These are phyloP conservation scores for Agapornis canus DNA, from an alignment of 2,797 vertebrate species.

Conservation along the genomic window DNA sequence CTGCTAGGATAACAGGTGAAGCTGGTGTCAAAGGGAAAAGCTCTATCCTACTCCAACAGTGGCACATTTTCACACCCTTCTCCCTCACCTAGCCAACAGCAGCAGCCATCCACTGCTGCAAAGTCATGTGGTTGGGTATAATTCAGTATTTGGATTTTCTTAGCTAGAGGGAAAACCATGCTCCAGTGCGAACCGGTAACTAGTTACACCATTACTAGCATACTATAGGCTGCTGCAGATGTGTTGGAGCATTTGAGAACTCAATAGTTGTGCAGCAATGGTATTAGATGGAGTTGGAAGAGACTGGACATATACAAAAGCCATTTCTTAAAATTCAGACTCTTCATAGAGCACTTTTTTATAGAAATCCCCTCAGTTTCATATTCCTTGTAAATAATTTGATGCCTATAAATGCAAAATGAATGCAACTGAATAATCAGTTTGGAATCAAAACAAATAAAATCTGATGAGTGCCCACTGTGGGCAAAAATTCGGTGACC, in stretches of 20 bases:
- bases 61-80: neutral
- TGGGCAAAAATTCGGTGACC: fast-evolving
- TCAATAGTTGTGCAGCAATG: neutral
- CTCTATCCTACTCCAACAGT: neutral
- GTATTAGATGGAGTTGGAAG: neutral
- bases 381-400: neutral
- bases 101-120: neutral
- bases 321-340: neutral
- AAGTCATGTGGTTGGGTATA: neutral
- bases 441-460: neutral
- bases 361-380: neutral
- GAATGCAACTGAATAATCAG: neutral
- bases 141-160: neutral
- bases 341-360: neutral
- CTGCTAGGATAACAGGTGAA: neutral
- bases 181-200: neutral
- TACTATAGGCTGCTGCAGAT: neutral
- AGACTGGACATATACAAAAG: neutral
- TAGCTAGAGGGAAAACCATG: neutral
- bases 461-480: neutral
- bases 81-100: neutral
- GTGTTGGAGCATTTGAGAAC: neutral
- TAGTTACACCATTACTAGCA: neutral
- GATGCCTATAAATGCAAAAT: neutral
- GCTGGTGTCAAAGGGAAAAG: neutral